Evolutionary conservation across 2,113 vertebrate species (phyloP).

Genomic region (Mirza zaza): DNA sequence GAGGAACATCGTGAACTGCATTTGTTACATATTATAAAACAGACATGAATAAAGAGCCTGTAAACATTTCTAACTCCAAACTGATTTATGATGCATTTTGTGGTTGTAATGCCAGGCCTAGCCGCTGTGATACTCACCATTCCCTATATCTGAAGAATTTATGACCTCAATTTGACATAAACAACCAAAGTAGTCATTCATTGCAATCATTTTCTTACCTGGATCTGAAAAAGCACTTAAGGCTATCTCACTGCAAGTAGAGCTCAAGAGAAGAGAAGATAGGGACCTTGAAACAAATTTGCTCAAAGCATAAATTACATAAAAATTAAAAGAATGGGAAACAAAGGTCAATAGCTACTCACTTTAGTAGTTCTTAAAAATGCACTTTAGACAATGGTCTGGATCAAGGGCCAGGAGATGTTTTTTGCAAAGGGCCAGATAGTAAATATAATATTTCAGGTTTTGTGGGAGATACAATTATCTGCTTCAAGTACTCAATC

Average conservation of each 20-base stretch:
- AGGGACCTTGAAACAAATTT: not conserved
- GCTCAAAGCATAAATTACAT: not conserved
- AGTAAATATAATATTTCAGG: conserved; percentile 6
- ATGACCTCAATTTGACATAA: conserved; percentile 10
- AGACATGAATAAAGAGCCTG: conserved; percentile 47
- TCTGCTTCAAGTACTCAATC: not conserved
- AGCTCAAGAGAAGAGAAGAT: not conserved
- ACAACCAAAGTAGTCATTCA: conserved; percentile 56
- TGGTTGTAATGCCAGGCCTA: conserved; percentile 26
- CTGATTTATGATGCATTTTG: conserved; percentile 44
- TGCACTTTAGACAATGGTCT: not conserved
- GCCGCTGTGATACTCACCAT: conserved; percentile 9
- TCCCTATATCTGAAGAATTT: not conserved
- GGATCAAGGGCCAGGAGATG: not conserved
- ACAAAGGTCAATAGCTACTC: not conserved
- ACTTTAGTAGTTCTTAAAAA: not conserved
- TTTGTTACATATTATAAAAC: conserved; percentile 63
- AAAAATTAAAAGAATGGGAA: conserved; percentile 32
- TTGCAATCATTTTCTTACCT: not conserved
- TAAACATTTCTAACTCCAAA: conserved; percentile 43
- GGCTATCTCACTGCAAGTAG: not conserved
- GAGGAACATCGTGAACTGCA: conserved; percentile 56
- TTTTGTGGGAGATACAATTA: not conserved
- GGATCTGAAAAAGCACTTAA: conserved; percentile 22
- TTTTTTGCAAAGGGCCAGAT: not conserved